Evolutionary conservation across 2,113 vertebrate genomes (phyloP).

Genomic region (Myotis davidii): DNA sequence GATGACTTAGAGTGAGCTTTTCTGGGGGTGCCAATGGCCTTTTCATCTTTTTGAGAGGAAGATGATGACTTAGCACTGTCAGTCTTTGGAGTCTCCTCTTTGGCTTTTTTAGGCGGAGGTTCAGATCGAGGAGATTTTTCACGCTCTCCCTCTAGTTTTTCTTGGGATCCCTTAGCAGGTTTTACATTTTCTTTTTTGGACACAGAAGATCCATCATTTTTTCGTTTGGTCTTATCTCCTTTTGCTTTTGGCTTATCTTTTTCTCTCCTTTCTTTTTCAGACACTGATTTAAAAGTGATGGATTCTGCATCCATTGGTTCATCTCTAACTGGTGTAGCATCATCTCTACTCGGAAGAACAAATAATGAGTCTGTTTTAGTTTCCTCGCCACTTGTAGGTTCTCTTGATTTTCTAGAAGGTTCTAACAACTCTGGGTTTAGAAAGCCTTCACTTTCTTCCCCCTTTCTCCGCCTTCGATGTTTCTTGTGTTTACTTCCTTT

Average conservation of each 20-base stretch:
- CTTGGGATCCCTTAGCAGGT: slow-evolving; percentile 86
- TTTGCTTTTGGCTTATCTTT: slow-evolving; percentile 86
- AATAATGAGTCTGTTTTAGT: slow-evolving; percentile 85
- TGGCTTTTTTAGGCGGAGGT: slow-evolving; percentile 86
- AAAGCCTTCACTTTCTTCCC: slow-evolving; percentile 90
- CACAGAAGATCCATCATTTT: slow-evolving; percentile 79
- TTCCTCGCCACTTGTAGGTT: slow-evolving; percentile 83
- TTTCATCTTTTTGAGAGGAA: slow-evolving; percentile 89
- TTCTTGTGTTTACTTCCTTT: slow-evolving; percentile 91
- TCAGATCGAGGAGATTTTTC: slow-evolving; percentile 86
- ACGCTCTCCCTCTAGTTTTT: slow-evolving; percentile 86
- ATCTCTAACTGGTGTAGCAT: slow-evolving; percentile 96
- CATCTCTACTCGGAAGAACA: slow-evolving; percentile 88
- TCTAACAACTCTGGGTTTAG: slow-evolving; percentile 84
- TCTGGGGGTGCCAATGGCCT: slow-evolving; percentile 84
- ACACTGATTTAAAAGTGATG: slow-evolving; percentile 86
- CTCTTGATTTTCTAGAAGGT: slow-evolving; percentile 84
- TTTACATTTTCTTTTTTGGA: slow-evolving; percentile 90
- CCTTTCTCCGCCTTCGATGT: slow-evolving; percentile 91
- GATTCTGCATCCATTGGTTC: slow-evolving; percentile 96
- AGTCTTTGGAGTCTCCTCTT: slow-evolving; percentile 88
- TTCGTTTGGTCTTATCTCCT: slow-evolving; percentile 92
- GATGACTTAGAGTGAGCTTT: slow-evolving; percentile 86
- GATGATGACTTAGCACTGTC: slow-evolving; percentile 83
- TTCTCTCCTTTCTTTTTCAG: slow-evolving; percentile 90